Evolutionary conservation across 2,888 invertebrate genomes (phyloP).

Genomic region (Cheilosia vulpina): DNA sequence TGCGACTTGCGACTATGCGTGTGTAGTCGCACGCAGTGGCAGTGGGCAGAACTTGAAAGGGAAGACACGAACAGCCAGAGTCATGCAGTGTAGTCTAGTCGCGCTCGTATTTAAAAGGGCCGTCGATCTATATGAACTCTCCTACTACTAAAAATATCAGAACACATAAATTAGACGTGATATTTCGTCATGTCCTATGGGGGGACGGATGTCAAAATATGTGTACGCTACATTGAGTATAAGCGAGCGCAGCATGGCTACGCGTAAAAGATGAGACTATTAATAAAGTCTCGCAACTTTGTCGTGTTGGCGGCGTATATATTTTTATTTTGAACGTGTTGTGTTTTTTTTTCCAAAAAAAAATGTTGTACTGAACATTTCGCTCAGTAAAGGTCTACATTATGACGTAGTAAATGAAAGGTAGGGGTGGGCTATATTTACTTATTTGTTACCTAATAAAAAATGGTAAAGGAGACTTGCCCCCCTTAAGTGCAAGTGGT

Average conservation of each 20-base stretch:
- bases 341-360: constrained; percentile 22
- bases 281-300: constrained; percentile 65
- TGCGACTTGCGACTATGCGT: neutral
- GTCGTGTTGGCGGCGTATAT: constrained; percentile 60
- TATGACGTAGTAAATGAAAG: neutral
- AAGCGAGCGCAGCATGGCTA: constrained; percentile 35
- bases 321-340: constrained; percentile 55
- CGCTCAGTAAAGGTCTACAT: neutral
- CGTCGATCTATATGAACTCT: constrained; percentile 70
- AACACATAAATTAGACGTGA: constrained; percentile 71
- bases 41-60: constrained; percentile 66
- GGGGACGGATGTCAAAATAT: constrained; percentile 74
- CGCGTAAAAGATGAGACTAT: constrained; percentile 48
- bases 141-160: constrained; percentile 68
- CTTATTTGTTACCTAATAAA: neutral
- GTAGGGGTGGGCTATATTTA: neutral
- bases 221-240: constrained; percentile 44
- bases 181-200: constrained; percentile 73
- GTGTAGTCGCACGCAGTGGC: constrained; percentile 31
- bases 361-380: neutral
- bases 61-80: constrained; percentile 22
- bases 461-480: neutral
- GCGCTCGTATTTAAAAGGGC: constrained; percentile 65
- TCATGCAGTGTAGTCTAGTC: constrained; percentile 33
- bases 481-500: neutral